Evolutionary conservation across 2,797 vertebrate genomes (phyloP).

Genomic region (Bovichtus variegatus): DNA sequence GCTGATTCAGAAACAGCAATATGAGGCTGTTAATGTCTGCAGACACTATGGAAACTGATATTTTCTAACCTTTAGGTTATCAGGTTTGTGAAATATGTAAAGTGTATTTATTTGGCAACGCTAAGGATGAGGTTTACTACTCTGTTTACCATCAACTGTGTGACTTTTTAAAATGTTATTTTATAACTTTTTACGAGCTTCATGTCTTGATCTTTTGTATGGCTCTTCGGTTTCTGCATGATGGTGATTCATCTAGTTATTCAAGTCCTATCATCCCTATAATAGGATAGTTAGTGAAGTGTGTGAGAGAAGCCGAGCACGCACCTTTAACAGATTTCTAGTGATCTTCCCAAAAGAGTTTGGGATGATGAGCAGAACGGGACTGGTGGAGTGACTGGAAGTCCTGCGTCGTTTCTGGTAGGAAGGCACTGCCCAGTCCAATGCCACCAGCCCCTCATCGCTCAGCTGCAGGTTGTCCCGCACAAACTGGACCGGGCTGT

Average conservation of each 20-base stretch:
- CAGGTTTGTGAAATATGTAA: neutral
- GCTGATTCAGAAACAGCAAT: neutral
- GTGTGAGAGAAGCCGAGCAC: neutral
- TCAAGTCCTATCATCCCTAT: neutral
- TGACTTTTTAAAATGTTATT: neutral
- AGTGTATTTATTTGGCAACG: neutral
- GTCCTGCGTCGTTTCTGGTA: conserved; percentile 85
- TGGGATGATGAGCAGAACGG: conserved; percentile 87
- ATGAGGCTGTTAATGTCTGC: neutral
- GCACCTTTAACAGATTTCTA: conserved; percentile 84
- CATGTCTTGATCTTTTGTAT: neutral
- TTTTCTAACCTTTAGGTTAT: neutral
- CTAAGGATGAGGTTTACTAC: neutral
- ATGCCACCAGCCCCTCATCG: conserved; percentile 87
- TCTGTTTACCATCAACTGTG: neutral
- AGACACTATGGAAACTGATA: neutral
- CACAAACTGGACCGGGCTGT: conserved; percentile 83
- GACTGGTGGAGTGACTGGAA: conserved; percentile 86
- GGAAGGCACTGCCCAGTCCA: conserved; percentile 88
- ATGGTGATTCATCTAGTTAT: neutral
- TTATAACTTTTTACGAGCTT: neutral
- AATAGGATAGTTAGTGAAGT: accelerated
- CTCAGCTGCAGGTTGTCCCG: conserved; percentile 88
- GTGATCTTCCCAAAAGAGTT: conserved; percentile 91
- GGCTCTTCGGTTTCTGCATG: neutral